Base-by-base conservation (phyloP, 2,888 invertebrate genomes). In the Drosophila subsilvestris region DNA sequence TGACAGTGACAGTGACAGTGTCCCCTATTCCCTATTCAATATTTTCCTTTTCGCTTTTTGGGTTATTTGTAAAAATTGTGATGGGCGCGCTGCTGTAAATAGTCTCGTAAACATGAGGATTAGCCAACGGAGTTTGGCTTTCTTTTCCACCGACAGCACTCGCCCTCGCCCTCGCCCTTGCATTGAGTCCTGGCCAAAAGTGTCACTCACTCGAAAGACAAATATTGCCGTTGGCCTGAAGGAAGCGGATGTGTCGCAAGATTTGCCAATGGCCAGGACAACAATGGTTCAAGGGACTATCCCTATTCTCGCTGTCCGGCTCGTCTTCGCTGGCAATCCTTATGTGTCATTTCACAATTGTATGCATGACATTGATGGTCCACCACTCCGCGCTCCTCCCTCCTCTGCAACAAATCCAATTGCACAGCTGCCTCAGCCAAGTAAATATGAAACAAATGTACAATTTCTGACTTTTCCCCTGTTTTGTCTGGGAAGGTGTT, bases 241-340 rank as follows among this genome's bases (percentile, higher is more conserved):
- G 89, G 85, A 89, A 90, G 78, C 89, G 90, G 90, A 90, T 83
- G 82, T 89, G 90, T 85, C 80, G 86, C 85, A 88, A 88, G 81
- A 85, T 79, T 80, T 76, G 63, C 76, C 80, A 60, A 57, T 59
- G 54, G 45, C 62, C 50, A 20, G 45, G 53, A 51, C 75, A 65
- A 61, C 62, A 62, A 62, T 18, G 42, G 32, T n/a, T 29, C 45
- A 25, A 25, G 71, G 74, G 74, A 74, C 45, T 27, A 9, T 51
- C 32, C 32, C 9, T 76, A 86, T 79, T 78, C 86, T 75, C 55
- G 78, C 75, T 66, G 66, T 37, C 32, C 25, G 25, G 25, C 4
- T 25, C 25, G 25, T 25, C 25, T 25, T 25, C 6, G 9, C 9
- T 27, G 2, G 9, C 84, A 79, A 83, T 88, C 78, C 83, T 74